These are phyloP conservation scores for Podiceps cristatus DNA, from an alignment of 2,113 vertebrate genomes.

Conservation along the genomic window DNA sequence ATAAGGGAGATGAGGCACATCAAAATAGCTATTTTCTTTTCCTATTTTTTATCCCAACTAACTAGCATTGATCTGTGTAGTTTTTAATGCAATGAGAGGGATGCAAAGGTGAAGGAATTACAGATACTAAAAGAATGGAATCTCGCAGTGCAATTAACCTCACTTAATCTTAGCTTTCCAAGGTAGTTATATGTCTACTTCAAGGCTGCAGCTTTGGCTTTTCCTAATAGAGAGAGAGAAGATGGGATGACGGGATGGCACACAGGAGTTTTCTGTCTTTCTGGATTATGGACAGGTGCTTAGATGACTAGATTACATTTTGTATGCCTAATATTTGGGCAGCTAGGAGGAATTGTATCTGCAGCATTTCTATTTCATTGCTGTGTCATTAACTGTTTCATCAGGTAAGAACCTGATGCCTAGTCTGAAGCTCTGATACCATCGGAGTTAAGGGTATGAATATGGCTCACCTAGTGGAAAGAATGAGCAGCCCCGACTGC, in stretches of 20 bases:
- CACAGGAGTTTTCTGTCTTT: not conserved
- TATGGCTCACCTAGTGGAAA: not conserved
- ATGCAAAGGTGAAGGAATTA: not conserved
- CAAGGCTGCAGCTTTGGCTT: not conserved
- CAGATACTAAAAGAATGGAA: not conserved
- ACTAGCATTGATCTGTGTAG: not conserved
- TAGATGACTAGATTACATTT: not conserved
- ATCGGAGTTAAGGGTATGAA: not conserved
- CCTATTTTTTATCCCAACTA: not conserved
- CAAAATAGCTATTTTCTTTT: rapidly evolving
- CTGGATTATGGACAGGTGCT: not conserved
- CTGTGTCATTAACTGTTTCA: not conserved
- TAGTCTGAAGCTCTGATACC: not conserved
- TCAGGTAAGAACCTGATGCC: not conserved
- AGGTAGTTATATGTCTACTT: not conserved
- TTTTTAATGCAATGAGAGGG: not conserved
- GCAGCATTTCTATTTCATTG: not conserved
- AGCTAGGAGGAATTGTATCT: not conserved
- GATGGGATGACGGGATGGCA: not conserved
- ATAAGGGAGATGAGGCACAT: not conserved
- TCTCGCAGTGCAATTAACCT: not conserved
- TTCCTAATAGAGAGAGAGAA: not conserved
- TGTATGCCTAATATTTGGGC: not conserved
- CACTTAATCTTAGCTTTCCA: not conserved
- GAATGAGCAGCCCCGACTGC: not conserved